phyloP scores from a whole-genome alignment of 2,113 vertebrate species.

The Mirza zaza region DNA sequence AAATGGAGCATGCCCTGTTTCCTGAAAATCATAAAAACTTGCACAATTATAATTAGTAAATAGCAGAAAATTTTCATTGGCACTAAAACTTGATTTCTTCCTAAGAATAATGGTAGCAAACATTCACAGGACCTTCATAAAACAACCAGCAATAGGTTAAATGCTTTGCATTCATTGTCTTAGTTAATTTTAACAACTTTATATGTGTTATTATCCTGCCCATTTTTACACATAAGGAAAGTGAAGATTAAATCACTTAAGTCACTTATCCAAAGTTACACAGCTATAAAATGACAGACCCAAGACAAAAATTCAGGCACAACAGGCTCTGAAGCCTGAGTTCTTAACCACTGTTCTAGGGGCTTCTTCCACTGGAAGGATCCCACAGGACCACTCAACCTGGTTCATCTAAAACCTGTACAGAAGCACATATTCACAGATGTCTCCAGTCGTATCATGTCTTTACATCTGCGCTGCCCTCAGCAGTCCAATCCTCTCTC shows the following conservation, averaged over 20 bases:
- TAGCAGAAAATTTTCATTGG: neutral
- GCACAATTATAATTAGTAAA: neutral
- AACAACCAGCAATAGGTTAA: neutral
- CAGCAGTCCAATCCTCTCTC: neutral
- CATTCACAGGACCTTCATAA: neutral
- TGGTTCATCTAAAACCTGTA: neutral
- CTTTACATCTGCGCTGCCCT: neutral
- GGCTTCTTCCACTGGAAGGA: neutral
- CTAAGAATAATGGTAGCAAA: neutral
- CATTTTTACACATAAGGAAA: neutral
- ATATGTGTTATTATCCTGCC: neutral
- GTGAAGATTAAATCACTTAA: neutral
- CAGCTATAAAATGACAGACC: neutral
- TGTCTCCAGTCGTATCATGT: neutral
- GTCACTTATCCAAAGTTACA: neutral
- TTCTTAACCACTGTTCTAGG: neutral
- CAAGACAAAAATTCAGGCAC: neutral
- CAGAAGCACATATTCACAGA: neutral
- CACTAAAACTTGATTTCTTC: neutral
- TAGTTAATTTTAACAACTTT: neutral
- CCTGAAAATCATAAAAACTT: neutral
- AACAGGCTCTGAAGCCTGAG: neutral
- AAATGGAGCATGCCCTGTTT: neutral
- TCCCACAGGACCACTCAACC: neutral
- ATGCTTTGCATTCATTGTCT: neutral